These are phyloP conservation scores for Solenopsis fugax DNA, from an alignment of 1,140 invertebrate genomes.

Conservation along the genomic window DNA sequence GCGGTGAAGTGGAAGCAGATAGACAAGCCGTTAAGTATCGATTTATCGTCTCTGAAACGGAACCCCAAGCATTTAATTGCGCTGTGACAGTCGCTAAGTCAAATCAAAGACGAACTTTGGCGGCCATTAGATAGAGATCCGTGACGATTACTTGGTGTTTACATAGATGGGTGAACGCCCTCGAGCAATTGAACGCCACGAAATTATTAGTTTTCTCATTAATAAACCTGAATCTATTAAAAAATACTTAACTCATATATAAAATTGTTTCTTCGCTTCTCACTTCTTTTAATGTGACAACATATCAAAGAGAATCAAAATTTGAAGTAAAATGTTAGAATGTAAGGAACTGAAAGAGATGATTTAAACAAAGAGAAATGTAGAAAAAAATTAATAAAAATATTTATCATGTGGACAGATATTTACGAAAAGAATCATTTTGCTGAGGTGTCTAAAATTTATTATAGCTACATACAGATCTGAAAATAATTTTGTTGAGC, in stretches of 20 bases:
- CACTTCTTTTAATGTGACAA: background rate
- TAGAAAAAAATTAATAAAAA: background rate
- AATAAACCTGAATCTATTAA: background rate
- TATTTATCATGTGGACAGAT: background rate
- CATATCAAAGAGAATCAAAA: background rate
- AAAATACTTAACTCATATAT: background rate
- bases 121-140: constrained; percentile 32
- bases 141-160: constrained; percentile 53
- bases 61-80: constrained; percentile 56
- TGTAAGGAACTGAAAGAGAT: background rate
- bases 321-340: background rate
- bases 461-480: no score
- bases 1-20: constrained; percentile 52
- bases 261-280: background rate
- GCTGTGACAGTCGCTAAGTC: constrained; percentile 46
- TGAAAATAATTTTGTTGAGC: no score
- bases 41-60: constrained; percentile 58
- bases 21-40: constrained; percentile 60
- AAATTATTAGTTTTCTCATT: constrained; percentile 18
- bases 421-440: no score
- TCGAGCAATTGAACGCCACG: background rate
- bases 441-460: no score
- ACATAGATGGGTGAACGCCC: background rate
- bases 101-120: constrained; percentile 61
- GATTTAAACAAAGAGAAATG: background rate